Evolutionary conservation across 2,888 invertebrate genomes (phyloP), one percentile per base, ranked within the genome.

Genomic region (Mythimna vitellina): DNA sequence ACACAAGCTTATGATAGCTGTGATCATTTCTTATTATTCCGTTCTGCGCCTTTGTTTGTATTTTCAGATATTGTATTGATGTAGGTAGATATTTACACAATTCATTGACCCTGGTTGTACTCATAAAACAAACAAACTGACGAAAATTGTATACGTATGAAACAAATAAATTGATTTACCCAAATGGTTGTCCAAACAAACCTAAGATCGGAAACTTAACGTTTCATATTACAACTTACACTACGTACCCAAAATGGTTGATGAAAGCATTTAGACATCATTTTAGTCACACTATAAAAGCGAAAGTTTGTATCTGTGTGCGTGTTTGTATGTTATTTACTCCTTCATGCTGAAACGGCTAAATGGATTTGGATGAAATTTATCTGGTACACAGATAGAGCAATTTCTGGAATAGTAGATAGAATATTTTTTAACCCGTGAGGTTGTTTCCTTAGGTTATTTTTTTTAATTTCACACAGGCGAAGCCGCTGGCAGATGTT

Each of bases 1-100:
- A 60, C 25, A 51, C 14, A 75, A 70, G 42, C 56, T 63, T 46
- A 75, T 9, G 54, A 70, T 63, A 54, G 25, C 53, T 51, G 57
- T 56, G 49, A 53, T 74, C 53, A 70, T 79, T 57, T 66, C 29
- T 63, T 69, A 64, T 70, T 53, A 79, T 80, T 75, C 32, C 29
- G 17, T 70, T 65, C 57, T 65, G 12, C 29, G 58, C 54, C 25
- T 51, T 46, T 68, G 38, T 73, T 64, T 38, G n/a, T 57, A 57
- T 53, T 60, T 63, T 78, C 42, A 69, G 57, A 54, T 61, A 67
- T 70, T 53, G 25, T 54, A 56, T 56, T 70, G 25, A 22, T 25
- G 51, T 49, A 35, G 8, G 51, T 42, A 46, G 10, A 17, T 57
- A 46, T 61, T 46, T 29, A 46, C 9, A n/a, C n/a, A n/a, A 20